Evolutionary conservation across 2,888 invertebrate genomes (phyloP).

Genomic region (Eupsilia transversa): DNA sequence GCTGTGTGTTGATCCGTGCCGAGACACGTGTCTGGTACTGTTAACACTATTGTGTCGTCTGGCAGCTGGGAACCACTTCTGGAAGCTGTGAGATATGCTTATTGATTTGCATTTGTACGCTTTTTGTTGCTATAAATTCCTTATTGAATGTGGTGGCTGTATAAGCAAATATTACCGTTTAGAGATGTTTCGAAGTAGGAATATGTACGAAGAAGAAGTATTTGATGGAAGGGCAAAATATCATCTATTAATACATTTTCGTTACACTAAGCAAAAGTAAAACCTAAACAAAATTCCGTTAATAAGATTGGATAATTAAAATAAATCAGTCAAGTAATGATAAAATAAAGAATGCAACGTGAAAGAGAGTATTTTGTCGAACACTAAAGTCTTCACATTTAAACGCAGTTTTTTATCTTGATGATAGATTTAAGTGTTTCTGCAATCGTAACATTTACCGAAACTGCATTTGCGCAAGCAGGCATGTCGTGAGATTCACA

Average conservation of each 20-base stretch:
- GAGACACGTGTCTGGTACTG: constrained; percentile 44
- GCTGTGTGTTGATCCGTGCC: constrained; percentile 37
- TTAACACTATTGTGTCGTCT: constrained; percentile 49
- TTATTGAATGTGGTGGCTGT: constrained; percentile 4
- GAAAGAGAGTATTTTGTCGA: neutral
- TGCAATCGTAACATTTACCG: neutral
- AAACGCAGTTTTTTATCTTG: neutral
- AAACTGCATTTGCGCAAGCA: constrained; percentile 33
- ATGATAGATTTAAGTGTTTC: neutral
- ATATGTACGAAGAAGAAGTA: neutral
- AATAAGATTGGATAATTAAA: neutral
- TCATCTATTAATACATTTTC: neutral
- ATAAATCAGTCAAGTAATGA: neutral
- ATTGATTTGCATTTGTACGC: constrained; percentile 14
- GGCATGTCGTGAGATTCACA: constrained; percentile 29
- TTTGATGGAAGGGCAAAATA: neutral
- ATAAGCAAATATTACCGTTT: constrained; percentile 15
- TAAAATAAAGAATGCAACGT: neutral
- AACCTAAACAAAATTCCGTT: neutral
- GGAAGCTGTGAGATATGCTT: constrained; percentile 50
- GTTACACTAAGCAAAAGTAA: neutral
- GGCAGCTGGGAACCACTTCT: constrained; percentile 27
- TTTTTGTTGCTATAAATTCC: constrained; percentile 31
- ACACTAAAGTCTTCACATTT: neutral
- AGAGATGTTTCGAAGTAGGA: constrained; percentile 9